Conservation (phyloP, 1,140 invertebrate species). For the Chelonus insularis region DNA sequence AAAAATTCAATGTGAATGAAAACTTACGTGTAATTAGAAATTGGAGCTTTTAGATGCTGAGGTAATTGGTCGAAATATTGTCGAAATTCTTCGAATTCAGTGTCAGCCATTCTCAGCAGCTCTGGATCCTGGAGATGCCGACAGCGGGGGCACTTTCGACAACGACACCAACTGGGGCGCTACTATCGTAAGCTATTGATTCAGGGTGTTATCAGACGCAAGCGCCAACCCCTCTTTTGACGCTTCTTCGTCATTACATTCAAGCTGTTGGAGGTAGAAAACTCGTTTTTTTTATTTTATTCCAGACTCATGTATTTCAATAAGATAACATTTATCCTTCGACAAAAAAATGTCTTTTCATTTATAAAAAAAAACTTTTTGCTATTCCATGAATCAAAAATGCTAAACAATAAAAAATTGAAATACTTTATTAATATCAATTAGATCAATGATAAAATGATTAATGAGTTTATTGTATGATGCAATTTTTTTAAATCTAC, state of each 20-base stretch:
- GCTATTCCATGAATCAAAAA: too few species aligned
- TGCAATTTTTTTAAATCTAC: too few species aligned
- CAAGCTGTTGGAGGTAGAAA: background rate
- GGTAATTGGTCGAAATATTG: constrained; percentile 80
- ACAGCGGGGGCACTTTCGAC: constrained; percentile 25
- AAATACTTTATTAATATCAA: constrained; percentile 9
- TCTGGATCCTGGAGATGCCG: constrained; percentile 38
- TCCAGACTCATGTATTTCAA: too few species aligned
- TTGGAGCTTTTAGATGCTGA: constrained; percentile 77
- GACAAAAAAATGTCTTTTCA: too few species aligned
- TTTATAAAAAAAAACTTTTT: too few species aligned
- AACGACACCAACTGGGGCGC: constrained; percentile 4
- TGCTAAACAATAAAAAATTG: too few species aligned
- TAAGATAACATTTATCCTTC: too few species aligned
- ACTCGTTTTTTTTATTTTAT: too few species aligned
- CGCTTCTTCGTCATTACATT: background rate
- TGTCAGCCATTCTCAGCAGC: constrained; percentile 75
- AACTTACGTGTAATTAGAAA: constrained; percentile 68
- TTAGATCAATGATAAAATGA: too few species aligned
- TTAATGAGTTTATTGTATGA: too few species aligned
- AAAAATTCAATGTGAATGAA: background rate
- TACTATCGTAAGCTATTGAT: constrained; percentile 13
- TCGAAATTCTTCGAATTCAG: constrained; percentile 89
- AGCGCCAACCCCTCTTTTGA: background rate
- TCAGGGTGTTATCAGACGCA: constrained; percentile 24